A percentile compares a stretch with the other conserved stretches of the same genome.
phyloP scores from a whole-genome alignment of 2,113 vertebrate genomes.

The Glareola pratincola region DNA sequence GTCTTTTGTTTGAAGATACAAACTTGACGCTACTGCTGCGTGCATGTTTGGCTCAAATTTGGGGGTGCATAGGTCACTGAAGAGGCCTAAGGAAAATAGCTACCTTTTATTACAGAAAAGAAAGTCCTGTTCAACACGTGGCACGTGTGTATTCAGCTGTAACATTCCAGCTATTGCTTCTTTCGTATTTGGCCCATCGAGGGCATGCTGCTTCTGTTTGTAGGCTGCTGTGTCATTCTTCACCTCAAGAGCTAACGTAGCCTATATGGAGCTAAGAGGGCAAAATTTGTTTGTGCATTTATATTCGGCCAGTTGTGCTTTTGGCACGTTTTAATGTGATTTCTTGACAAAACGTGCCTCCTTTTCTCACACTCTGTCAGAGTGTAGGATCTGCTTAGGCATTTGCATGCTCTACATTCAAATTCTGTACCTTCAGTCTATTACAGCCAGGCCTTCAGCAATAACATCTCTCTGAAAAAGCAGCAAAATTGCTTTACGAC shows the following conservation, averaged over 20 bases:
- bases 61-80: neutral
- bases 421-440: neutral
- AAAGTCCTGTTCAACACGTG: accelerated
- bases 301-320: accelerated
- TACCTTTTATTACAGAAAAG: neutral
- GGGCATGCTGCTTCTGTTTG: neutral
- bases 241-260: neutral
- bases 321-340: neutral
- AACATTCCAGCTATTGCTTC: neutral
- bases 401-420: accelerated
- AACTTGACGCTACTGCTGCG: neutral
- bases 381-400: neutral
- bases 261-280: neutral
- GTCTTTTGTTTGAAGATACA: neutral
- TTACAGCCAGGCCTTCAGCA: neutral
- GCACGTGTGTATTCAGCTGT: no score
- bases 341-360: neutral
- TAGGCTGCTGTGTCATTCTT: neutral
- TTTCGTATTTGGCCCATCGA: neutral
- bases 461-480: neutral
- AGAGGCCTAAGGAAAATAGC: neutral
- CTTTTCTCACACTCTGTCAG: neutral
- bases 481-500: neutral
- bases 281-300: neutral
- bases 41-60: neutral